Conservation (phyloP, 2,888 invertebrate genomes). For the Horisme vitalbata region DNA sequence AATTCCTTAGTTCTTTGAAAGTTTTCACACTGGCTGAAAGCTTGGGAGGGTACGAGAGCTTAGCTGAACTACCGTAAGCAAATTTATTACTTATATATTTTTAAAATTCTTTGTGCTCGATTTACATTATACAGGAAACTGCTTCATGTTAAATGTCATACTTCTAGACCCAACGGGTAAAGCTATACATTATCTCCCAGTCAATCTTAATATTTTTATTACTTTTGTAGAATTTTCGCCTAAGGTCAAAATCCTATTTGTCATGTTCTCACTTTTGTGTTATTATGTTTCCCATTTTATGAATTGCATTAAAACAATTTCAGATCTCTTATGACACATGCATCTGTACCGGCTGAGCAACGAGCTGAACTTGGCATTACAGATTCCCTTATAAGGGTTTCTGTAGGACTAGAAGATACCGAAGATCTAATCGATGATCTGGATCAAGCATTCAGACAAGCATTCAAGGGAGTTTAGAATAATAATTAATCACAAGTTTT, state of each 20-base stretch:
- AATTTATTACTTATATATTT: background rate
- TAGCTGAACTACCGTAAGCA: constrained; percentile 96
- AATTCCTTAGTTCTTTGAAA: constrained; percentile 89
- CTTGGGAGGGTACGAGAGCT: constrained; percentile 96
- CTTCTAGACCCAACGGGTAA: too few relatives aligned
- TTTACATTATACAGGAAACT: too few relatives aligned
- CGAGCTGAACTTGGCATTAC: constrained; percentile 90
- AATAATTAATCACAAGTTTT: too few relatives aligned
- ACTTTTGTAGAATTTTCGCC: too few relatives aligned
- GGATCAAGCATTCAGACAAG: constrained; percentile 88
- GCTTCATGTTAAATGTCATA: too few relatives aligned
- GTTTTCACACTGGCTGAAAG: constrained; percentile 95
- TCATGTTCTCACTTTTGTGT: too few relatives aligned
- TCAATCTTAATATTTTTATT: too few relatives aligned
- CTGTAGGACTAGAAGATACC: constrained; percentile 94
- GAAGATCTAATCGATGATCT: constrained; percentile 94
- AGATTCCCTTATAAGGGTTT: constrained; percentile 92
- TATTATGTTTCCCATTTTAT: too few relatives aligned
- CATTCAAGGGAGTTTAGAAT: constrained; percentile 48
- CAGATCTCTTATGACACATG: constrained; percentile 97
- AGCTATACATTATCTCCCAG: too few relatives aligned
- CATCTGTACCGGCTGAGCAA: constrained; percentile 91
- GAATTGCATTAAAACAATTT: constrained; percentile 35
- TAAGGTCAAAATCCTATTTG: too few relatives aligned
- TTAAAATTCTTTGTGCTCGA: background rate